Base-by-base conservation (phyloP, 2,888 invertebrate species). In the Aphidius colemani region DNA sequence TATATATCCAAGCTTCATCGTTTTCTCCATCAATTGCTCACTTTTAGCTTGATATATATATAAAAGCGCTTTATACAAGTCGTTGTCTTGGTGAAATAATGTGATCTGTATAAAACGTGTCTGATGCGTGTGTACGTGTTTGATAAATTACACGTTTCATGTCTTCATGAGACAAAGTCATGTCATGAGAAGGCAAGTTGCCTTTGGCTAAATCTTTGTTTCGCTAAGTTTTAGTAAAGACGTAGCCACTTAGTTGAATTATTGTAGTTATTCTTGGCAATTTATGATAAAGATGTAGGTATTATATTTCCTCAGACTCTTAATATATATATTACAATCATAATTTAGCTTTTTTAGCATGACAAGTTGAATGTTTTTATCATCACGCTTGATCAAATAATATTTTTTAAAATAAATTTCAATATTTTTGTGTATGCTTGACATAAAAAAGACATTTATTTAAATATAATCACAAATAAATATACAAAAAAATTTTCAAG, bases 1-100 rank as follows among this genome's bases (percentile, higher is more conserved):
- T 85, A 85, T 84, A 85, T 85, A 30, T 30, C 30, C 30, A 30
- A 30, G 30, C 5, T 30, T 30, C 85, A 85, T 82, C 74, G 79
- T 79, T 80, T 72, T 72, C 72, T 74, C 70, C 63, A 67, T 59
- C 59, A 58, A 45, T 56, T 53, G 8, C 55, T 53, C 50, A 44
- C 62, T 18, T 18, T 2, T 18, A 18, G 13, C 13, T 18, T 2
- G 13, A 18, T 18, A 18, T 13, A 13, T 13, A 13, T 13, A 13
- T 18, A 51, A 40, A 48, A 58, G 53, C 58, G 45, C 43, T 50
- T 48, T 30, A 4, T 5, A 30, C 30, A 30, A 30, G 30, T 30
- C 30, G 5, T 30, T 30, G 30, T 2, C 0, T 30, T 30, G 30
- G 30, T 30, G 0, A 30, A 30, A 30, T 30, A 30, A 30, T 30